Percentiles rank a stretch among this genome's conserved stretches.
These are phyloP conservation scores for Rhinolophus sinicus DNA, from an alignment of 2,113 vertebrate genomes.

Conservation along the genomic window DNA sequence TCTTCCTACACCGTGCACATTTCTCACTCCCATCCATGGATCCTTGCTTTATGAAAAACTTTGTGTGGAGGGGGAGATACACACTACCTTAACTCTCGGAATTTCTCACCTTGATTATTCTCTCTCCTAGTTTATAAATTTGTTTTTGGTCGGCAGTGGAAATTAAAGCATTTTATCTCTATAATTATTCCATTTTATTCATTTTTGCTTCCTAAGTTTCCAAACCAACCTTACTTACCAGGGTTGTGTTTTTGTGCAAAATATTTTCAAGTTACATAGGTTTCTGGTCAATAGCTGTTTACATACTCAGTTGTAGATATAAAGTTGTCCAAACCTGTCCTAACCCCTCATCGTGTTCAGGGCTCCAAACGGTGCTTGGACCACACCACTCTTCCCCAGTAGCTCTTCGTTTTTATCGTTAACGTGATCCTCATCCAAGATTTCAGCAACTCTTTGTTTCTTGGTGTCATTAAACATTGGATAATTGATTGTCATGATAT, in stretches of 20 bases:
- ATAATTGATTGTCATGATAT: not conserved
- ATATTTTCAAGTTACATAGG: not conserved
- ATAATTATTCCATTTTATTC: constrained; percentile 12
- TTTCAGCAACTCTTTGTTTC: not conserved
- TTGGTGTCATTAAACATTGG: not conserved
- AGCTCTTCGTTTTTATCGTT: not conserved
- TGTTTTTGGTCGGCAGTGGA: not conserved
- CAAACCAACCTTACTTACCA: not conserved
- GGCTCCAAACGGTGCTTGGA: not conserved
- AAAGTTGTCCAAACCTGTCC: not conserved
- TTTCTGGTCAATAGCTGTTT: not conserved
- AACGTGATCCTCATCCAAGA: not conserved
- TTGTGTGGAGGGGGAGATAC: not conserved
- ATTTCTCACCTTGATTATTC: constrained; percentile 41
- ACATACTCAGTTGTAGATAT: not conserved
- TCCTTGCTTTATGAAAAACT: not conserved
- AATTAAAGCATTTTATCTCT: not conserved
- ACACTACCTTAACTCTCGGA: not conserved
- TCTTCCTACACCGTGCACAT: not conserved
- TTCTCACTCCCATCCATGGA: not conserved
- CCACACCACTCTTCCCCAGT: not conserved
- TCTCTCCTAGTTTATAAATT: not conserved
- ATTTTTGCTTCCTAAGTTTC: not conserved
- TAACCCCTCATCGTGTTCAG: not conserved
- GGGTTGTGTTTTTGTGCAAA: constrained; percentile 20